These are phyloP conservation scores for Bombus ignitus DNA, from an alignment of 1,140 invertebrate genomes.

Conservation along the genomic window DNA sequence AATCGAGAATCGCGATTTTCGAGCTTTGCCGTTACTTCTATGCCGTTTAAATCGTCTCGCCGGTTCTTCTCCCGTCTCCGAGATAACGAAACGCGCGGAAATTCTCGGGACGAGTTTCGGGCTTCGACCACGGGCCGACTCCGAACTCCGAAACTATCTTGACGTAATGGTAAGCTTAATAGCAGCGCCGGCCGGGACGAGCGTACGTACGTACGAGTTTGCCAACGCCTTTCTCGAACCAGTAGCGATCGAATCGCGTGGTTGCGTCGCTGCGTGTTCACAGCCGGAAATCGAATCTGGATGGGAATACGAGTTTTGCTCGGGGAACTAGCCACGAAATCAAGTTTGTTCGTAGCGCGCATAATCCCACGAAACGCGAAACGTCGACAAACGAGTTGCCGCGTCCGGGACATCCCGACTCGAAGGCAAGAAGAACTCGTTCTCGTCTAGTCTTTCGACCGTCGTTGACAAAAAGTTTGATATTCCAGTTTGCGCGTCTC, in stretches of 20 bases:
- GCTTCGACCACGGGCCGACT: no score
- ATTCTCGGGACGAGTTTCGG: no score
- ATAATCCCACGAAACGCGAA: constrained; percentile 41
- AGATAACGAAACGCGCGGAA: no score
- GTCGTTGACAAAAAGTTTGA: not conserved
- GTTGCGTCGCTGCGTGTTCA: constrained; percentile 30
- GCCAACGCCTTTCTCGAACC: constrained; percentile 56
- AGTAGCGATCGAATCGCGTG: constrained; percentile 63
- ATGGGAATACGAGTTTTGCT: constrained; percentile 66
- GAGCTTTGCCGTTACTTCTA: not conserved
- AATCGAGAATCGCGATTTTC: not conserved
- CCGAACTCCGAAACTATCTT: no score
- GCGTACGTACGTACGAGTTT: constrained; percentile 47
- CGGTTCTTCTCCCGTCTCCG: not conserved
- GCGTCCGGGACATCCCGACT: constrained; percentile 3
- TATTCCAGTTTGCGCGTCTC: not conserved
- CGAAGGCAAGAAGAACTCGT: not conserved
- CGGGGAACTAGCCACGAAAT: constrained; percentile 69
- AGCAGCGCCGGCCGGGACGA: constrained; percentile 24
- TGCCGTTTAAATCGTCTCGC: not conserved
- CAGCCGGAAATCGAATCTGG: constrained; percentile 60
- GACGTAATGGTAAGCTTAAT: constrained; percentile 33
- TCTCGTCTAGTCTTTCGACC: not conserved
- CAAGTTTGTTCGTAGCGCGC: constrained; percentile 60
- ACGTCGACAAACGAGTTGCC: constrained; percentile 23